Evolutionary conservation across 2,888 invertebrate genomes (phyloP), one percentile per base, ranked within the genome.

Genomic region (Pachycephus smyrnensis): DNA sequence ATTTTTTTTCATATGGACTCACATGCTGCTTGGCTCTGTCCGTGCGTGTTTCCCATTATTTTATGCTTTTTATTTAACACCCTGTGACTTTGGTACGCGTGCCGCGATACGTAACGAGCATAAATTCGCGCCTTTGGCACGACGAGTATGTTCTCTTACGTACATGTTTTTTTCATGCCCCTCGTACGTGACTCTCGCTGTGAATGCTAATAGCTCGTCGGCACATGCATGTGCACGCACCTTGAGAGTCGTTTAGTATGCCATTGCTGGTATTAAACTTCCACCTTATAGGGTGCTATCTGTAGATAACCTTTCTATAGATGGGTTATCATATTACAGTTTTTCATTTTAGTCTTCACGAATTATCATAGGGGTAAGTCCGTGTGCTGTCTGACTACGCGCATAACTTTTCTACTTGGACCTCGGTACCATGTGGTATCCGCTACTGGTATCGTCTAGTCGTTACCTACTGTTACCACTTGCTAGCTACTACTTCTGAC

Each of bases 101-200:
- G 71, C 71, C 71, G 71, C 71, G 30, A 71, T 71, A 71, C 71
- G 71, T 71, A 71, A 71, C 71, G 2, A 12, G 32, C 33, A 32
- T 71, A 31, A 33, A 33, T 71, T 31, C 11, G 71, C 71, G 33
- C 23, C 31, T 23, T 31, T 12, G 71, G 71, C 30, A 23, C 32
- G 31, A 71, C 71, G 32, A 9, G 12, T 71, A 32, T 71, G 71
- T 3, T 33, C 32, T 31, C 12, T 31, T 71, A 33, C 33, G 71
- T 71, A 71, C 33, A 11, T 71, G 71, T 31, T 32, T 71, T 31
- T 32, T 71, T 71, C 71, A 71, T 33, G 33, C 32, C 15, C 71
- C 32, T 31, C 71, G 12, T 71, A 71, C 71, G 71, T 33, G 71
- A 71, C 71, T 31, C 71, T 33, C 3, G 33, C 30, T 31, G 71